Evolutionary conservation across 1,140 invertebrate genomes (phyloP), one percentile per base, ranked within the genome.

Genomic region (Sarcophaga peregrina): DNA sequence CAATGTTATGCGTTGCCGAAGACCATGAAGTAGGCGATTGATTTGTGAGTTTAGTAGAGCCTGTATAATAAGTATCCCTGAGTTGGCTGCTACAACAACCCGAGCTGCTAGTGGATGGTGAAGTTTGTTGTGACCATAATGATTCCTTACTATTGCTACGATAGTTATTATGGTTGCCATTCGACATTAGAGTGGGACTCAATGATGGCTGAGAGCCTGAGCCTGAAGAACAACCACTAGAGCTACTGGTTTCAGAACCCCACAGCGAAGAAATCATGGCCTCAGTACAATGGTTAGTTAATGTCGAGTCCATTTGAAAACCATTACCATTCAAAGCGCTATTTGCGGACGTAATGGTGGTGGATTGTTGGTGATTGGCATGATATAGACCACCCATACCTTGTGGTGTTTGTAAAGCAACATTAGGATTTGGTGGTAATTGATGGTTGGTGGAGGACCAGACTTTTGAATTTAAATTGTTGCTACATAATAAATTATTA

Each of bases 401-500:
- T 82, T 85, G 84, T 76, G 85, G 84, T 76, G 85, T 25, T 75
- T 85, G 85, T 62, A 85, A 85, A 80, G 84, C 48, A 81, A 46
- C 54, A 37, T 37, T 78, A 78, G 13, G 0, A 13, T n/a, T 72
- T 85, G 81, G 8, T 73, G 74, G 72, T 82, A 37, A 82, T 73
- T 75, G 83, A 37, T 82, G 83, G 20, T 82, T 78, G 8, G 37
- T 78, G 8, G 37, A 46, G 75, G 75, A 78, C 75, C 75, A 78
- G 9, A 78, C 48, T 52, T 78, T 46, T 73, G 82, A 86, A 83
- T 86, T 85, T 86, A 86, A 87, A 89, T 89, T 90, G 88, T 90
- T 86, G 86, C 88, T 90, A 88, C 87, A 87, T 86, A 89, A 87
- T 88, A 89, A 88, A 85, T 89, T 89, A 89, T 86, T 89, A 89